phyloP scores from a whole-genome alignment of 2,113 vertebrate genomes.

The Numenius arquata region DNA sequence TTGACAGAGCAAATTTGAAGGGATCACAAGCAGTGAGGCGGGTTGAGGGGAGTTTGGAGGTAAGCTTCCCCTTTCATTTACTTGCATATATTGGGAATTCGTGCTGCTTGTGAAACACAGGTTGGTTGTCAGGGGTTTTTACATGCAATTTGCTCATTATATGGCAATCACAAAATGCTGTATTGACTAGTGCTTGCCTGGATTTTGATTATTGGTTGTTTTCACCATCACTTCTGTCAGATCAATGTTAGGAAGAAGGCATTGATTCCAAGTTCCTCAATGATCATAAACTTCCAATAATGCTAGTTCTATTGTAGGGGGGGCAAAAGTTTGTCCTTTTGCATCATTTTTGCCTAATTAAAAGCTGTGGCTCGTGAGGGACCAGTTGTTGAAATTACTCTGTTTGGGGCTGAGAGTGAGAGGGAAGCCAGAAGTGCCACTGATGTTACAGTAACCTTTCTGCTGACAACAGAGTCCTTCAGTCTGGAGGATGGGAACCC shows the following conservation, averaged over 20 bases:
- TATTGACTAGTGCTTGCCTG: neutral
- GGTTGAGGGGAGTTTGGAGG: neutral
- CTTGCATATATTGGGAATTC: neutral
- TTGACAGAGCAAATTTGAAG: neutral
- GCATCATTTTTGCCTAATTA: neutral
- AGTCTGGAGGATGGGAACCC: slow-evolving; percentile 67
- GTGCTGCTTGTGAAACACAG: neutral
- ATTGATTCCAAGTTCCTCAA: neutral
- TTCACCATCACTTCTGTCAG: neutral
- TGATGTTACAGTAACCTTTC: slow-evolving; percentile 21
- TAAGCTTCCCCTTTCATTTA: neutral
- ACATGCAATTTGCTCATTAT: neutral
- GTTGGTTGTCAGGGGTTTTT: neutral
- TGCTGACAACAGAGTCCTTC: slow-evolving; percentile 56
- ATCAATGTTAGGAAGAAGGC: neutral
- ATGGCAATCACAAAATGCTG: neutral
- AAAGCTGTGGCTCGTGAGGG: neutral
- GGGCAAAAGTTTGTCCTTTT: neutral
- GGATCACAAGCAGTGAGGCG: neutral
- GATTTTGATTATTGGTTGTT: neutral
- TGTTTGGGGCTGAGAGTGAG: neutral
- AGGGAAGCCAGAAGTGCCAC: neutral
- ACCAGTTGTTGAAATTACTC: neutral
- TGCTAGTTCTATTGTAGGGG: neutral
- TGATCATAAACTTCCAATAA: neutral